Base-by-base conservation (phyloP, 2,113 vertebrate genomes). In the Axis porcinus region DNA sequence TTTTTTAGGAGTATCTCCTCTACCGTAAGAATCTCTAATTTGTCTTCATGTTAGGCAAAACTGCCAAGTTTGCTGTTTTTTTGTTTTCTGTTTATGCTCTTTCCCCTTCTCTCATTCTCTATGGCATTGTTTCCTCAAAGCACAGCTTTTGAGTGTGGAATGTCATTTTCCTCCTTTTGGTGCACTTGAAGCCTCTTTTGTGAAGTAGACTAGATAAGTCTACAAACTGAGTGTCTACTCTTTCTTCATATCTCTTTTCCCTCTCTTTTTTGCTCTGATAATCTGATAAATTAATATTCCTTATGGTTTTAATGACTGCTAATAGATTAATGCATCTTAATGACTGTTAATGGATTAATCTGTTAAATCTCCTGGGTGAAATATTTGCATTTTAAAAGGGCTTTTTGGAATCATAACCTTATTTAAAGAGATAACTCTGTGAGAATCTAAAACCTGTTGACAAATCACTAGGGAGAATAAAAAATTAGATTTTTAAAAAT, bases 311-410 rank as follows among this genome's bases (percentile, higher is more conserved):
- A 96, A 86, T 96, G 58, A 58, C 25, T 97, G 58, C 57, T 95
- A 12, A 85, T 95, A 92, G 95, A 94, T 85, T 67, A 50, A 70
- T 96, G 36, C 25, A 86, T 82, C 82, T 93, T 97, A 96, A 97
- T 93, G 85, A 91, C 82, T 95, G 55, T 86, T 97, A 97, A 97
- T 97, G 92, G 55, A n/a, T 95, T 97, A 95, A 97, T 97, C 43
- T 93, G 82, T 82, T 96, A 79, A 0, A 94, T 47, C 54, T 91
- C 82, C 64, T 70, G 64, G 87, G 94, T 97, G 54, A 95, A 95
- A 92, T 83, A 92, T 88, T 95, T 97, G 78, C 60, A 97, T 97
- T 95, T 95, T 88, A 93, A 97, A 91, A 94, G 62, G 45, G 5
- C 11, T 62, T 97, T 96, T 89, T 89, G 84, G 67, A 95, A 95